Percentiles rank a stretch among this genome's conserved stretches.
These are phyloP conservation scores for Acrobasis repandana DNA, from an alignment of 2,888 invertebrate genomes.

Conservation along the genomic window DNA sequence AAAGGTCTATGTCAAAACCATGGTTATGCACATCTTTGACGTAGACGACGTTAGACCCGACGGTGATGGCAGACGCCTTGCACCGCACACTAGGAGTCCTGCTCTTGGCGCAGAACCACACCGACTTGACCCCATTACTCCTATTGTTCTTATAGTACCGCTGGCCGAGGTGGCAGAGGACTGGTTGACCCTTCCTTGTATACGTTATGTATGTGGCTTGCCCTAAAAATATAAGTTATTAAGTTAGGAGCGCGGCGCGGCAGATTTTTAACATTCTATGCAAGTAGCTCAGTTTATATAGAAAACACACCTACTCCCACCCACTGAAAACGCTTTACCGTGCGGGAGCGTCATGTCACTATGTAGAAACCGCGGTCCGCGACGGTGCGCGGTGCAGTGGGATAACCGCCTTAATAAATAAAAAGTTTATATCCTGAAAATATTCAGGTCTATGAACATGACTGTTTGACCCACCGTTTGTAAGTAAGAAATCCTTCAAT, in stretches of 20 bases:
- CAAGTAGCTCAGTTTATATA: no score
- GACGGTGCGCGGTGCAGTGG: no score
- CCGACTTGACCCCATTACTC: slow-evolving; percentile 2
- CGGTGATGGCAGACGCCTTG: slow-evolving; percentile 18
- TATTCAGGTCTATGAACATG: no score
- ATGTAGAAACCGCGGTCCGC: no score
- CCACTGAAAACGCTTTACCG: no score
- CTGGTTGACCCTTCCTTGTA: slow-evolving; percentile 6
- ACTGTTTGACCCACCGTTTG: no score
- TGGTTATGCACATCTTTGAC: slow-evolving; percentile 11
- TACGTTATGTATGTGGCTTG: slow-evolving; percentile 8
- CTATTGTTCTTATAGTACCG: slow-evolving; percentile 15
- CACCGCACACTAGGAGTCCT: slow-evolving; percentile 10
- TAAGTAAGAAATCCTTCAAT: no score
- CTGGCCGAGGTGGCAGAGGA: neutral
- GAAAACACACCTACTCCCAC: no score
- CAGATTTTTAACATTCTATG: no score
- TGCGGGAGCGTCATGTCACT: neutral
- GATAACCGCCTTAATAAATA: no score
- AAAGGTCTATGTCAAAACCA: neutral
- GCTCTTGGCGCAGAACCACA: slow-evolving; percentile 18
- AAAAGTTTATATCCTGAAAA: no score
- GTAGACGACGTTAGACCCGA: slow-evolving; percentile 11
- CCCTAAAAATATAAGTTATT: neutral
- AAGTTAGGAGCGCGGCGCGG: no score